Base-by-base conservation (phyloP, 2,888 invertebrate species). In the Smittia aterrima region DNA sequence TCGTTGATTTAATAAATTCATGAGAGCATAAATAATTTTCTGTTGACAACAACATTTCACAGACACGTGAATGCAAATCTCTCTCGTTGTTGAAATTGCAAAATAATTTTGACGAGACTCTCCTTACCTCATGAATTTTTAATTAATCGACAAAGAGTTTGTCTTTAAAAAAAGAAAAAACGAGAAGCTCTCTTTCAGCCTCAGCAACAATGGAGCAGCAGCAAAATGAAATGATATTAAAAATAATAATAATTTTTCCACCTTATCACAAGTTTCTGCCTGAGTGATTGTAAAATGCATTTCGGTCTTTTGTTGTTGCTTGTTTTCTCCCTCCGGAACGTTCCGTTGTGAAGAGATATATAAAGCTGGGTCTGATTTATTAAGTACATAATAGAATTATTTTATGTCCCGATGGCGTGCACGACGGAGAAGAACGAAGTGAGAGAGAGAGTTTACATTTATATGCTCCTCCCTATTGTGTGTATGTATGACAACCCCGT, bases 181-280 rank as follows among this genome's bases (percentile, higher is more conserved):
- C 47, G 13, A 47, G 16, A 4, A 11, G 3, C 13, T 11, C 47
- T 7, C 38, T 38, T 38, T 38, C 38, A n/a, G n/a, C n/a, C n/a
- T n/a, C n/a, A n/a, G n/a, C 47, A 47, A 47, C 47, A 47, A 47
- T 47, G 47, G 16, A 47, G 47, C 9, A 11, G 3, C 13, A 13
- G 22, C 58, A 58, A 41, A 66, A 41, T n/a, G 58, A 74, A 72
- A 40, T 41, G 64, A 54, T 72, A 72, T 72, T 72, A 62, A 72
- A 72, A 72, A 72, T 72, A 72, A 71, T 71, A 71, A 72, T 72
- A 72, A 72, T 72, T 72, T 74, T 66, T 74, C n/a, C n/a, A 66
- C 76, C 77, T 79, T 79, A 79, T 79, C 79, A 77, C 76, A 76
- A 77, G 76, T 78, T 79, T 78, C 77, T 77, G 75, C 78, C 77